phyloP scores from a whole-genome alignment of 2,113 vertebrate species.

The Stegastes partitus region DNA sequence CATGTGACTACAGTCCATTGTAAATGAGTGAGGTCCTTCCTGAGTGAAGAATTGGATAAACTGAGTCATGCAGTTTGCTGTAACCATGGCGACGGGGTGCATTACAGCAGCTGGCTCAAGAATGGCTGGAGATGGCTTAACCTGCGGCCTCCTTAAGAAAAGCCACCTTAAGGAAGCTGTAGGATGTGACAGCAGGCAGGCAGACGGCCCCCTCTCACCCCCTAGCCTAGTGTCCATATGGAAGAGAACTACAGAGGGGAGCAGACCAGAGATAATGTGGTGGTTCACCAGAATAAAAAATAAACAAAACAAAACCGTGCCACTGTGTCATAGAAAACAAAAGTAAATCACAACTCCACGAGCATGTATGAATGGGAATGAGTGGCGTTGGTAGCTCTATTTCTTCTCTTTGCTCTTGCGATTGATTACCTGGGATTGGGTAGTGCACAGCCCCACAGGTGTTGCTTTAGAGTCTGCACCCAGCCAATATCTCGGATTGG shows the following conservation, averaged over 20 bases:
- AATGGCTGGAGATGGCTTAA: constrained; percentile 49
- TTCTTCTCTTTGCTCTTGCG: constrained; percentile 41
- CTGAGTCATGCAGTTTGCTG: constrained; percentile 56
- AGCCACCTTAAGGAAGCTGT: constrained; percentile 56
- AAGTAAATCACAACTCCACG: constrained; percentile 60
- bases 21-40: neutral
- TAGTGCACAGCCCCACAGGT: constrained; percentile 87
- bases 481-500: constrained; percentile 88
- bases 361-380: constrained; percentile 74
- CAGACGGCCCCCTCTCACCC: constrained; percentile 37
- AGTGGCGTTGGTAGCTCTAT: constrained; percentile 62
- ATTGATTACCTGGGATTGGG: constrained; percentile 86
- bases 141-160: constrained; percentile 61
- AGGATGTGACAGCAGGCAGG: constrained; percentile 62
- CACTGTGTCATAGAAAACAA: constrained; percentile 61
- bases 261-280: constrained; percentile 53
- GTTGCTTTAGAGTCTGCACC: constrained; percentile 90
- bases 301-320: constrained; percentile 61
- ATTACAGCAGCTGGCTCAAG: constrained; percentile 17
- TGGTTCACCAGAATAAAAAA: constrained; percentile 34
- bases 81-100: constrained; percentile 30
- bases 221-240: constrained; percentile 81
- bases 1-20: neutral
- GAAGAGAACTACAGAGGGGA: constrained; percentile 80
- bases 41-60: constrained; percentile 4